phyloP scores from a whole-genome alignment of 92 coral and sea anemone species.

The Metridium senile region DNA sequence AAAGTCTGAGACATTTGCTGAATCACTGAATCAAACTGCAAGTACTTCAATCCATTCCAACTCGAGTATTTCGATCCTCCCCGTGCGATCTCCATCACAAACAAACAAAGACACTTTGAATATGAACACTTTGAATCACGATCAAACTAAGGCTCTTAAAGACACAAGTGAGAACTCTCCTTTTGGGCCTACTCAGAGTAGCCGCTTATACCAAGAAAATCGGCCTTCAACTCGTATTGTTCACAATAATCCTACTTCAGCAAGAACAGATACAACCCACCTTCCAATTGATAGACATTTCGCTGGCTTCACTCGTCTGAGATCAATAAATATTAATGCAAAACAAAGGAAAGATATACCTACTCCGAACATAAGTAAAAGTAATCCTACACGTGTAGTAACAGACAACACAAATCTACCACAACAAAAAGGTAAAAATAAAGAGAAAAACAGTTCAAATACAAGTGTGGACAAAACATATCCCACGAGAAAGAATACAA shows the following conservation, averaged over 20 bases:
- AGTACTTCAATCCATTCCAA: background rate
- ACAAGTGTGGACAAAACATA: background rate
- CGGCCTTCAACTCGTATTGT: background rate
- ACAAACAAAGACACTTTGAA: background rate
- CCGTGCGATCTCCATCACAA: slow-evolving; percentile 14
- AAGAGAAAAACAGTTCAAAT: background rate
- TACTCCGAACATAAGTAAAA: background rate
- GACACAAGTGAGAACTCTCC: background rate
- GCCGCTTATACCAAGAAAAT: background rate
- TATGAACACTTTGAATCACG: background rate
- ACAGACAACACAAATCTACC: background rate
- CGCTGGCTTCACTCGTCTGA: background rate
- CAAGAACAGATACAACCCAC: background rate
- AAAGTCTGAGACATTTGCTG: background rate
- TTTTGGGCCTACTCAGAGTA: background rate
- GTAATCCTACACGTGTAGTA: background rate
- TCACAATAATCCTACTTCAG: background rate
- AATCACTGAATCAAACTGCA: background rate
- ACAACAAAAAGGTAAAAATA: background rate
- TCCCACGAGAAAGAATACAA: background rate
- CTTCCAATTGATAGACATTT: background rate
- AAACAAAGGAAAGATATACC: background rate
- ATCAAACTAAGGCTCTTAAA: no score
- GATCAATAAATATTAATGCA: background rate
- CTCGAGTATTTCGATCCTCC: slow-evolving; percentile 18